phyloP scores from a whole-genome alignment of 2,888 invertebrate species.

The Leucophenga montana region DNA sequence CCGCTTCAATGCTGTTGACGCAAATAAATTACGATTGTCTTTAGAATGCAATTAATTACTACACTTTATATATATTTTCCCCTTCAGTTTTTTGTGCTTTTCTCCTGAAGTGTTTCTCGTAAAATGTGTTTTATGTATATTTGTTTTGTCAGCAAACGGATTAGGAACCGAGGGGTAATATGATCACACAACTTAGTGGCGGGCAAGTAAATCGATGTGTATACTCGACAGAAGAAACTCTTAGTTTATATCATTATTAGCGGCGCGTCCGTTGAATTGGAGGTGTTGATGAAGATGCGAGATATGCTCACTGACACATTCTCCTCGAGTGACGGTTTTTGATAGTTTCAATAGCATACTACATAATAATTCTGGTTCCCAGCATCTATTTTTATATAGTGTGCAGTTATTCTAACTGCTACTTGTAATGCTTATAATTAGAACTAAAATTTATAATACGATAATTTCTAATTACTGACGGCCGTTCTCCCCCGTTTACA shows the following conservation, averaged over 20 bases:
- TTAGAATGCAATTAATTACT: conserved; percentile 51
- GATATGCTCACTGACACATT: not conserved
- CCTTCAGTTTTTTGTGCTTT: not conserved
- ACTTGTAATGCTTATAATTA: no score
- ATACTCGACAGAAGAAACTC: no score
- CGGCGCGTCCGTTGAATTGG: not conserved
- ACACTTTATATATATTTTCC: conserved; percentile 17
- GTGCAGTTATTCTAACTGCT: no score
- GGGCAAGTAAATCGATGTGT: no score
- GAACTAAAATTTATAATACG: no score
- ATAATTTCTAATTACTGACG: no score
- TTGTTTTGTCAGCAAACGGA: conserved; percentile 64
- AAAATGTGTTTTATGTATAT: conserved; percentile 33
- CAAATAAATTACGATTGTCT: conserved; percentile 54
- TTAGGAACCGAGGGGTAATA: conserved; percentile 52
- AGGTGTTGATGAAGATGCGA: conserved; percentile 24
- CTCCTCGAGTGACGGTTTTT: not conserved
- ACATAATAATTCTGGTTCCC: not conserved
- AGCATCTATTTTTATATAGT: not conserved
- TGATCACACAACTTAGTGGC: conserved; percentile 41
- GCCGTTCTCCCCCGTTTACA: no score
- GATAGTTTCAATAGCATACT: not conserved
- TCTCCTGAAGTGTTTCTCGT: not conserved
- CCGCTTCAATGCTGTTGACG: not conserved
- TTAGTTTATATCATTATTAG: no score